Evolutionary conservation across 1,140 invertebrate species (phyloP).

Genomic region (Chymomyza costata): DNA sequence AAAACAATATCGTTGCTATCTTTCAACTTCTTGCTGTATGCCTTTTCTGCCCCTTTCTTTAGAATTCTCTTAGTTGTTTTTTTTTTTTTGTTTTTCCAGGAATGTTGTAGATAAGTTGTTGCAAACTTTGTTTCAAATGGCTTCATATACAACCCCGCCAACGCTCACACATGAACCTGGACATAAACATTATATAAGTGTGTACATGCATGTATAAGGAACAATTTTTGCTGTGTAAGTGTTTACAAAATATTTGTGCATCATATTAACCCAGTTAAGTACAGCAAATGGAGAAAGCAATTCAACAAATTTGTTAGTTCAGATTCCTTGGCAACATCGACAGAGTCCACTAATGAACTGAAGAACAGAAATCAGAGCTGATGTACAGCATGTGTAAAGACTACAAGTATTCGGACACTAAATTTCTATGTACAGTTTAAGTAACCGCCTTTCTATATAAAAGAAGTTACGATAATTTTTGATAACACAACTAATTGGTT

Average conservation of each 20-base stretch:
- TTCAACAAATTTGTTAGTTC: no score
- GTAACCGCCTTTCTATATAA: no score
- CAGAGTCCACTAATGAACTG: no score
- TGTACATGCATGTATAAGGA: constrained; percentile 7
- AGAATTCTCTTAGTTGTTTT: background rate
- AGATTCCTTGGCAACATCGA: no score
- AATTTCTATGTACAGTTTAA: no score
- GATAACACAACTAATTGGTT: no score
- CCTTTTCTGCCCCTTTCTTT: constrained; percentile 7
- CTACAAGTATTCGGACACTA: no score
- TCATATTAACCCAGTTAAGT: constrained; percentile 49
- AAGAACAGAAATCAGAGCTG: no score
- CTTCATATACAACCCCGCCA: background rate
- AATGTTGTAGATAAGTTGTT: constrained; percentile 59
- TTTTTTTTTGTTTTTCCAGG: constrained; percentile 19
- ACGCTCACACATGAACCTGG: background rate
- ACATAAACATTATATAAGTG: constrained; percentile 15
- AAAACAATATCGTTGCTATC: constrained; percentile 54
- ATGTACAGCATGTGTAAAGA: no score
- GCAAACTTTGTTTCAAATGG: background rate
- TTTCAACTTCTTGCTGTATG: constrained; percentile 16
- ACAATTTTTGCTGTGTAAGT: constrained; percentile 51
- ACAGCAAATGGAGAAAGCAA: constrained; percentile 1
- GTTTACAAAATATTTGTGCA: constrained; percentile 54
- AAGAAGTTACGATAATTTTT: no score